These are phyloP conservation scores for Geophilus truncorum DNA, from an alignment of 2,888 invertebrate genomes.

Conservation along the genomic window DNA sequence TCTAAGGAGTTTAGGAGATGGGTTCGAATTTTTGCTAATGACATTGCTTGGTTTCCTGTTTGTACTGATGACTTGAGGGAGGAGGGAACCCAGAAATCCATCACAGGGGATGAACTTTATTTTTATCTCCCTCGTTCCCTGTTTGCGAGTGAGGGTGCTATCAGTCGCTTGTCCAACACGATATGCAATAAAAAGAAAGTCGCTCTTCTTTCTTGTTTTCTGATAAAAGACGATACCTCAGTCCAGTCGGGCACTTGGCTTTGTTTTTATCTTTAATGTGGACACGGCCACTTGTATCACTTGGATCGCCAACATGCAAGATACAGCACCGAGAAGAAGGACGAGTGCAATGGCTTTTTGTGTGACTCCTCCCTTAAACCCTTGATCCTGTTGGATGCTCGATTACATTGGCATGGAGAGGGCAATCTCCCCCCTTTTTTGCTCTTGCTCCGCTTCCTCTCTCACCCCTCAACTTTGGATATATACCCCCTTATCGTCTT, in stretches of 20 bases:
- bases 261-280: constrained; percentile 15
- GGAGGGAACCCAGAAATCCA: neutral
- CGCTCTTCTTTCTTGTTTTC: neutral
- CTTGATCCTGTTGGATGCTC: constrained; percentile 27
- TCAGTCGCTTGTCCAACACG: constrained; percentile 16
- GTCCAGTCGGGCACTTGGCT: neutral
- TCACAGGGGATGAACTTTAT: neutral
- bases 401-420: constrained; percentile 19
- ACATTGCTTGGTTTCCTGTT: constrained; percentile 22
- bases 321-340: neutral
- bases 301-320: neutral
- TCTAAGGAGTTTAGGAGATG: neutral
- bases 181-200: neutral
- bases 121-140: neutral
- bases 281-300: neutral
- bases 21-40: constrained; percentile 11
- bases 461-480: neutral
- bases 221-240: neutral
- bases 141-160: neutral
- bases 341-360: constrained; percentile 11
- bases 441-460: constrained; percentile 4
- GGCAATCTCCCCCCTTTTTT: constrained; percentile 25
- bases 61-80: neutral
- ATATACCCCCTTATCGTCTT: constrained; percentile 24
- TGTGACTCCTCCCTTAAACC: constrained; percentile 25